Conservation (phyloP, 2,797 vertebrate genomes). For the Acanthurus leucopareius region DNA sequence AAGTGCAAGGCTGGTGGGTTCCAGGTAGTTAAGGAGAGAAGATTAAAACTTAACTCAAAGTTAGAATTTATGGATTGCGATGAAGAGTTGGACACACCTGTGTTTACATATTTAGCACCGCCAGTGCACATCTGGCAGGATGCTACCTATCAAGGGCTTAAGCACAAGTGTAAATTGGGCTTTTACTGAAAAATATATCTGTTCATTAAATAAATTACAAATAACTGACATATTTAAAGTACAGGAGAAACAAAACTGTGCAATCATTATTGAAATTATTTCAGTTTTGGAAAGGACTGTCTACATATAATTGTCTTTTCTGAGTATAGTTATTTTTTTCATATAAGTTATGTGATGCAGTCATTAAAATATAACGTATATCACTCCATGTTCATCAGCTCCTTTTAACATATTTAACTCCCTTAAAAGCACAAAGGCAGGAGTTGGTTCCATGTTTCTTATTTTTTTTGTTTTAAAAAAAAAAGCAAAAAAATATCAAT, state of each 20-base stretch:
- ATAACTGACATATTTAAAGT: not conserved
- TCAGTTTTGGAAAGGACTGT: not conserved
- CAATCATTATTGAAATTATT: not conserved
- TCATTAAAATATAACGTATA: not conserved
- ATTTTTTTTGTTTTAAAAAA: not conserved
- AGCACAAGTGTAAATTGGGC: constrained; percentile 9
- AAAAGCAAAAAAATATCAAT: not conserved
- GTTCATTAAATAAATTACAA: not conserved
- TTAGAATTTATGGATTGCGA: constrained; percentile 40
- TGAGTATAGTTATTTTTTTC: not conserved
- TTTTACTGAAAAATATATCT: not conserved
- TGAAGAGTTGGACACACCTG: constrained; percentile 22
- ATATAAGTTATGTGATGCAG: not conserved
- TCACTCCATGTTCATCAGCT: not conserved
- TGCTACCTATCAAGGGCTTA: not conserved
- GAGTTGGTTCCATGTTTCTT: not conserved
- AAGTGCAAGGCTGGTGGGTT: constrained; percentile 32
- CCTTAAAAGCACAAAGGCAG: no score
- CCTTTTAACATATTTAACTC: not conserved
- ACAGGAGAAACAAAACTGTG: not conserved
- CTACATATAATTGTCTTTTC: not conserved
- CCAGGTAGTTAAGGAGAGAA: constrained; percentile 33
- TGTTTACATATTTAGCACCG: constrained; percentile 35
- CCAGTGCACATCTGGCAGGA: constrained; percentile 27
- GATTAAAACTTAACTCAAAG: constrained; percentile 44